Evolutionary conservation across 1,140 invertebrate species (phyloP).

Genomic region (Nephotettix cincticeps): DNA sequence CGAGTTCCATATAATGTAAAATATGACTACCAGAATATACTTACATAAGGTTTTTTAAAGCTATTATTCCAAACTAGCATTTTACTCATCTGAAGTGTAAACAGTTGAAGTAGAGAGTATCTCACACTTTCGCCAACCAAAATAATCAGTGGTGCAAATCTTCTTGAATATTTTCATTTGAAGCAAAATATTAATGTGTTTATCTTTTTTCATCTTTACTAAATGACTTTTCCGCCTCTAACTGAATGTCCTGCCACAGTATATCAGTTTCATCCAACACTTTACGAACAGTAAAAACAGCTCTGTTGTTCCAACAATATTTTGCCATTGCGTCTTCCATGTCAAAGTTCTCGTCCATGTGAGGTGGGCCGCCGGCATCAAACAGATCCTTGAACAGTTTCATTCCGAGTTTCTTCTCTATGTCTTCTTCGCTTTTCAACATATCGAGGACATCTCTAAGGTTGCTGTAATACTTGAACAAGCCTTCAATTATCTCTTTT

Average conservation of each 20-base stretch:
- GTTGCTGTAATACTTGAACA: not conserved
- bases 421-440: not conserved
- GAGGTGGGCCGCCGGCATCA: not conserved
- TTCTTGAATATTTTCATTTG: no score
- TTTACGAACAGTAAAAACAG: not conserved
- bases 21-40: no score
- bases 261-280: not conserved
- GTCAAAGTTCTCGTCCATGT: not conserved
- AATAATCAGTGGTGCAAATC: no score
- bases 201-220: no score
- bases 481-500: not conserved
- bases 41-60: no score
- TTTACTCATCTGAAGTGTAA: no score
- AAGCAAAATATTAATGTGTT: no score
- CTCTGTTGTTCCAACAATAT: not conserved
- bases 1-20: no score
- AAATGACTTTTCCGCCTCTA: not conserved
- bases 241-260: not conserved
- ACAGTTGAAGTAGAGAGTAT: no score
- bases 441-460: not conserved
- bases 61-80: no score
- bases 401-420: conserved; percentile 1
- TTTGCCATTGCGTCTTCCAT: not conserved
- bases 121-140: no score
- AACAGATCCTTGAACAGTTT: not conserved